Conservation (phyloP, 92 coral and sea anemone species). For the Parazoanthus atlanticus region DNA sequence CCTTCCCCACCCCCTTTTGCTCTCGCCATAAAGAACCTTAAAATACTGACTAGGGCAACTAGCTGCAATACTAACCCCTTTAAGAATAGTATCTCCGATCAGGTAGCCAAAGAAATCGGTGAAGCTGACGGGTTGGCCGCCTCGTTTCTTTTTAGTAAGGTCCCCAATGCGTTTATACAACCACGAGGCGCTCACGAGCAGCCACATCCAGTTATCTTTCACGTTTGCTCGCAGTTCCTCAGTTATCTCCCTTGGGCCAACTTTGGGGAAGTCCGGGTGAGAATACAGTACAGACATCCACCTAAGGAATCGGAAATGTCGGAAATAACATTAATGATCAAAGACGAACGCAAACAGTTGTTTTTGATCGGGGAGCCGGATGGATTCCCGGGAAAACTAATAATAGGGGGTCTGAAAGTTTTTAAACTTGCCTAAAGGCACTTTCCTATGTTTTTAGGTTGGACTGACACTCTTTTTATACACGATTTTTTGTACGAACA, state of each 20-base stretch:
- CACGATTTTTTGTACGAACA: no score
- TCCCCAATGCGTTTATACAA: slow-evolving; percentile 29
- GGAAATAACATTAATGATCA: not conserved
- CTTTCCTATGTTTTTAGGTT: no score
- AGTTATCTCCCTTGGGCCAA: not conserved
- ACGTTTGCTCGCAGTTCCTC: slow-evolving; percentile 14
- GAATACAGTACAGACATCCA: slow-evolving; percentile 48
- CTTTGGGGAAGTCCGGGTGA: slow-evolving; percentile 35
- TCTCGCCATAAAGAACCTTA: not conserved
- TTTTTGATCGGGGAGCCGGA: not conserved
- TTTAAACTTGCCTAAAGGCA: no score
- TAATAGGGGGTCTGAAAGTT: no score
- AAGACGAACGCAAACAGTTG: no score
- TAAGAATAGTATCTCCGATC: slow-evolving; percentile 55
- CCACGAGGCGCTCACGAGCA: slow-evolving; percentile 16
- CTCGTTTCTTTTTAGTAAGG: slow-evolving; percentile 15
- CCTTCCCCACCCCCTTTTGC: no score
- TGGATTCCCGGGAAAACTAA: not conserved
- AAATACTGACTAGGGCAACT: not conserved
- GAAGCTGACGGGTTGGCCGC: slow-evolving; percentile 52
- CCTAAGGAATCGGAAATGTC: slow-evolving; percentile 1
- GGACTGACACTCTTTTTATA: no score
- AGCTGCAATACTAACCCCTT: slow-evolving; percentile 37
- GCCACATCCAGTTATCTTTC: slow-evolving; percentile 40
- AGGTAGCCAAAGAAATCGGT: slow-evolving; percentile 58